Conservation (phyloP, 2,797 vertebrate species). For the Periophthalmus magnuspinnatus region DNA sequence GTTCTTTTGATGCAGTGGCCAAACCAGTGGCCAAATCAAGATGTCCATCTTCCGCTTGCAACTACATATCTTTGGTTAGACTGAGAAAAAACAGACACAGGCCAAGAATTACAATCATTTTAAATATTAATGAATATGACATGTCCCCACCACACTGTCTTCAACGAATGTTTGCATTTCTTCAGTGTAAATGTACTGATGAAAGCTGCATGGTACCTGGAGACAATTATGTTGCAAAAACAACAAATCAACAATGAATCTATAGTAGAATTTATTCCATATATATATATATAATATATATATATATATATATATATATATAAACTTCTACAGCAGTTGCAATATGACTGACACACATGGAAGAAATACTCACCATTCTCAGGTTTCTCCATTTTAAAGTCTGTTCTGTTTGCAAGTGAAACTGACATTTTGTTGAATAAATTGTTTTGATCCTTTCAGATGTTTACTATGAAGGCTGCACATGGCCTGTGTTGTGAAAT, state of each 20-base stretch:
- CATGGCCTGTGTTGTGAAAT: neutral
- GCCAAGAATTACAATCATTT: slow-evolving; percentile 21
- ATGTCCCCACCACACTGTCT: slow-evolving; percentile 25
- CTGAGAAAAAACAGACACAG: slow-evolving; percentile 7
- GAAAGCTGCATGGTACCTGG: slow-evolving; percentile 30
- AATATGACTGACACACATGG: neutral
- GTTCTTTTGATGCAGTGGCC: slow-evolving; percentile 31
- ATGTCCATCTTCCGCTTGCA: slow-evolving; percentile 36
- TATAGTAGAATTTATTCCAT: neutral
- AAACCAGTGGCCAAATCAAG: slow-evolving; percentile 42
- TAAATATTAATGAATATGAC: slow-evolving; percentile 25
- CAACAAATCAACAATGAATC: neutral
- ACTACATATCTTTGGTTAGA: slow-evolving; percentile 8
- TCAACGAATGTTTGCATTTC: neutral
- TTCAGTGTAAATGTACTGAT: slow-evolving; percentile 8
- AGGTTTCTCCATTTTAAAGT: neutral
- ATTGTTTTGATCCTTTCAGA: slow-evolving; percentile 1
- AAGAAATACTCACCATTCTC: neutral
- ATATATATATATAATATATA: no score
- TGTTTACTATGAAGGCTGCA: neutral
- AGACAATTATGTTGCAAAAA: neutral
- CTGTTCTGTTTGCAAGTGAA: neutral
- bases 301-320: no score
- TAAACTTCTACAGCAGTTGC: neutral
- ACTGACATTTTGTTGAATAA: neutral